Conservation (phyloP, 2,888 invertebrate species). For the Cephus spinipes region DNA sequence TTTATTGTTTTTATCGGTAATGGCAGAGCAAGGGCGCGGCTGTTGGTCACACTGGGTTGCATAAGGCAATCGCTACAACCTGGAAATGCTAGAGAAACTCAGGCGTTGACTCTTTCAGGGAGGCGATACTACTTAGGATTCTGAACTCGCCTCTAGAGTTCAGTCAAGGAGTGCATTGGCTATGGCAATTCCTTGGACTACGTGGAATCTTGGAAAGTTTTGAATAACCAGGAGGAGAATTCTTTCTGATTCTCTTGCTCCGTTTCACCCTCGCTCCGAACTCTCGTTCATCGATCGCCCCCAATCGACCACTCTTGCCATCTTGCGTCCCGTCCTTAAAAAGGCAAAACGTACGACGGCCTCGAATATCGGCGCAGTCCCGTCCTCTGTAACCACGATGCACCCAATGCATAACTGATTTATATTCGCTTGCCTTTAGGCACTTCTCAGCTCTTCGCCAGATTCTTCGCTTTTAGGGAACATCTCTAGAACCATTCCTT, state of each 20-base stretch:
- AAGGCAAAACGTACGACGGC: conserved; percentile 7
- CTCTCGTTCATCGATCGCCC: conserved; percentile 64
- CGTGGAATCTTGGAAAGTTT: neutral
- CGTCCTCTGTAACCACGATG: neutral
- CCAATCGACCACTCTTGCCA: conserved; percentile 60
- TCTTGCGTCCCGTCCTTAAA: conserved; percentile 50
- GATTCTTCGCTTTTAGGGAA: neutral
- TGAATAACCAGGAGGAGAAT: neutral
- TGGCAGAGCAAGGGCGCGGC: conserved; percentile 38
- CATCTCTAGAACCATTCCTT: neutral
- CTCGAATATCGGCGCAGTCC: neutral
- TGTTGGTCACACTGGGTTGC: conserved; percentile 56
- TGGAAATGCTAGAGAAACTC: neutral
- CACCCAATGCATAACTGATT: neutral
- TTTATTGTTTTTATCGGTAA: conserved; percentile 17
- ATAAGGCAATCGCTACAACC: conserved; percentile 47
- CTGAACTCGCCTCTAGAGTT: neutral
- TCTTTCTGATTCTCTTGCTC: neutral
- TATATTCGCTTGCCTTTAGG: neutral
- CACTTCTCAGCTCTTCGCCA: neutral
- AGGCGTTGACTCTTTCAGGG: conserved; percentile 55
- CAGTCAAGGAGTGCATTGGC: neutral
- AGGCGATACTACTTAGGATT: neutral
- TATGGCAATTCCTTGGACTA: neutral
- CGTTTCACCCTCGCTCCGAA: conserved; percentile 20